Evolutionary conservation across 2,888 invertebrate genomes (phyloP).

Genomic region (Synanthedon formicaeformis): DNA sequence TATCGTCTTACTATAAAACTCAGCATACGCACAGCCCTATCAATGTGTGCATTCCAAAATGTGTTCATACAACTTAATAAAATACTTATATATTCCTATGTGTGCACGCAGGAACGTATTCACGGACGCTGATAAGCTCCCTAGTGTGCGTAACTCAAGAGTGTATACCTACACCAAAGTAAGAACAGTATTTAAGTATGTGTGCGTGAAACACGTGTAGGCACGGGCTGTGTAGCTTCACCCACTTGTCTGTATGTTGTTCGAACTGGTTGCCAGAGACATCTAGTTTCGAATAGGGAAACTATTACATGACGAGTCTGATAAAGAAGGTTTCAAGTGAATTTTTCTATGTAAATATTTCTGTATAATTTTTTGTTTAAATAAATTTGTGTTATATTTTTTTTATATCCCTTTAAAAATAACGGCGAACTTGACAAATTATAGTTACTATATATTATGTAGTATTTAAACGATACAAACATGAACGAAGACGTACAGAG

Average conservation of each 20-base stretch:
- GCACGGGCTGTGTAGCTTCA: conserved; percentile 18
- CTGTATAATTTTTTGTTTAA: neutral
- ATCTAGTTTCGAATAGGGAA: conserved; percentile 35
- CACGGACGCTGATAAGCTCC: conserved; percentile 6
- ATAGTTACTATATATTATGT: too few relatives aligned
- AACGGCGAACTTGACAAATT: too few relatives aligned
- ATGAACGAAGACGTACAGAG: too few relatives aligned
- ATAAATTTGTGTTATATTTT: too few relatives aligned
- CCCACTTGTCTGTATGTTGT: conserved; percentile 36
- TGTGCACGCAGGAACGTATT: conserved; percentile 12
- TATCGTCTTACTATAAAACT: conserved; percentile 19
- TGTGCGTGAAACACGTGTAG: conserved; percentile 16
- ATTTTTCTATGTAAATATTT: conserved; percentile 5
- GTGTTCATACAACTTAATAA: too few relatives aligned
- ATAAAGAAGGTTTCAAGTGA: conserved; percentile 31
- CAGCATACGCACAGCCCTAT: conserved; percentile 13
- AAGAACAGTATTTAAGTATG: conserved; percentile 9
- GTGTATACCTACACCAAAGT: conserved; percentile 15
- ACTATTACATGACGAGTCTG: conserved; percentile 22
- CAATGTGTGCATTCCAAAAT: conserved; percentile 17
- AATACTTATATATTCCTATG: conserved; percentile 3
- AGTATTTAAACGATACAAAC: too few relatives aligned
- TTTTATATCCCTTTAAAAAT: too few relatives aligned
- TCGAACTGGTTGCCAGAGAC: conserved; percentile 41
- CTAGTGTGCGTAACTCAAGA: conserved; percentile 19